These are phyloP conservation scores for Punctoribates punctum DNA, from an alignment of 2,888 invertebrate species.

Conservation along the genomic window DNA sequence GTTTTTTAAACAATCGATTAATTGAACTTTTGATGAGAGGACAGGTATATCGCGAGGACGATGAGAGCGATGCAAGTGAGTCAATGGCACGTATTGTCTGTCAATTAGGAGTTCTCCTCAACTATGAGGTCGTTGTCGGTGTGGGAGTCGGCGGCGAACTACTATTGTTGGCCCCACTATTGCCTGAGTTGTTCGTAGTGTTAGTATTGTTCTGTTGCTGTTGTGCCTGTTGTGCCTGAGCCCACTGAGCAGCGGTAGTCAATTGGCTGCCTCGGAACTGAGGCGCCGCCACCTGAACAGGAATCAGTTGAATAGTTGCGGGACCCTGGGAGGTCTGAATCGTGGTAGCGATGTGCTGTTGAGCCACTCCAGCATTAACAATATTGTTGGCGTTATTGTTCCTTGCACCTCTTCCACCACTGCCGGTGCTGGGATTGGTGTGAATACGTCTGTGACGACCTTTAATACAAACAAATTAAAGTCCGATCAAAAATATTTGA, in stretches of 20 bases:
- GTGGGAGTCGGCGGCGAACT: conserved; percentile 37
- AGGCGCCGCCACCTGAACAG: conserved; percentile 41
- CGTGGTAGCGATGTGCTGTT: conserved; percentile 40
- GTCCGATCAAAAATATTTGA: not conserved
- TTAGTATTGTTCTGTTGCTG: conserved; percentile 32
- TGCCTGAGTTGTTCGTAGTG: not conserved
- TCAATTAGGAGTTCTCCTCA: not conserved
- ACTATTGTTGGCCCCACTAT: not conserved
- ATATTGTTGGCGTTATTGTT: conserved; percentile 36
- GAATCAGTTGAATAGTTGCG: conserved; percentile 44
- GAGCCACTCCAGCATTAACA: not conserved
- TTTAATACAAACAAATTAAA: conserved; percentile 10
- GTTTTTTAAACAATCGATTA: too few relatives aligned
- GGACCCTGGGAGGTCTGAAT: conserved; percentile 23
- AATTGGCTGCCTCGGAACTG: conserved; percentile 24
- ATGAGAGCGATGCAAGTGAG: not conserved
- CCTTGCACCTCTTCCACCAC: conserved; percentile 33
- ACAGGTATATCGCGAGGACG: too few relatives aligned
- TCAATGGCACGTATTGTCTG: conserved; percentile 22
- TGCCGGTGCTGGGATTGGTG: conserved; percentile 36
- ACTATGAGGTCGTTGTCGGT: conserved; percentile 35
- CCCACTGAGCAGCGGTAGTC: not conserved
- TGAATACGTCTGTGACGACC: conserved; percentile 45
- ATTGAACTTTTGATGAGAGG: too few relatives aligned
- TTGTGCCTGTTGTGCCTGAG: too few relatives aligned